These are phyloP conservation scores for Ambastaia sidthimunki DNA, from an alignment of 2,797 vertebrate species.

Conservation along the genomic window DNA sequence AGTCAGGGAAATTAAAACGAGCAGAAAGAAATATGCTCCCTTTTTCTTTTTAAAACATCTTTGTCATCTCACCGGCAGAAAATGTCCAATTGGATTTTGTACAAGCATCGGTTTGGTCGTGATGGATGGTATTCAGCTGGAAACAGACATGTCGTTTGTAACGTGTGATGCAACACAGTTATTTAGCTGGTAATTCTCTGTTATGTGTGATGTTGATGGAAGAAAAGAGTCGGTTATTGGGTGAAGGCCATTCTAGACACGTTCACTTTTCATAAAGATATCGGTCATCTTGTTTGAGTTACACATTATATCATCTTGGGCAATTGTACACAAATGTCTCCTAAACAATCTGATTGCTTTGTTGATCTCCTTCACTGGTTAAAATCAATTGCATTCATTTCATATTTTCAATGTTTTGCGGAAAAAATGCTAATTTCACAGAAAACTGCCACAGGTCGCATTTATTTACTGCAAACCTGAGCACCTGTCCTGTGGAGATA, in stretches of 20 bases:
- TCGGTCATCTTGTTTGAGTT: constrained; percentile 33
- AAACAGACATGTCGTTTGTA: constrained; percentile 58
- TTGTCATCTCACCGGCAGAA: constrained; percentile 26
- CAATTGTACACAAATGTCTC: constrained; percentile 16
- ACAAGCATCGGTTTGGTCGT: constrained; percentile 37
- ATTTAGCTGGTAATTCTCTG: constrained; percentile 47
- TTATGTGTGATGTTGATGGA: constrained; percentile 26
- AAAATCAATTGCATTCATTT: constrained; percentile 27
- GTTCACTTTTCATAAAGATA: constrained; percentile 26
- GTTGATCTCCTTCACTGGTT: constrained; percentile 18
- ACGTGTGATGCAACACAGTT: constrained; percentile 56
- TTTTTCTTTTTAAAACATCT: constrained; percentile 39
- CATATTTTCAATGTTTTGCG: constrained; percentile 33
- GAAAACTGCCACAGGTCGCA: constrained; percentile 50
- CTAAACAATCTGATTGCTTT: constrained; percentile 26
- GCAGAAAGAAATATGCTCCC: constrained; percentile 45
- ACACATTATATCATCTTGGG: constrained; percentile 1
- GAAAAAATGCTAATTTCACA: constrained; percentile 47
- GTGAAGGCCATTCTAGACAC: constrained; percentile 45
- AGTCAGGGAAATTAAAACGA: constrained; percentile 48
- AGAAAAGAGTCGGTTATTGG: constrained; percentile 31
- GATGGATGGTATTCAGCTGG: constrained; percentile 66
- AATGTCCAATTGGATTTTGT: constrained; percentile 42
- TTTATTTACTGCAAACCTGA: constrained; percentile 49
- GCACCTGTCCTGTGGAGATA: constrained; percentile 57